These are phyloP conservation scores for Dorcus hopei DNA, from an alignment of 2,888 invertebrate genomes.

Conservation along the genomic window DNA sequence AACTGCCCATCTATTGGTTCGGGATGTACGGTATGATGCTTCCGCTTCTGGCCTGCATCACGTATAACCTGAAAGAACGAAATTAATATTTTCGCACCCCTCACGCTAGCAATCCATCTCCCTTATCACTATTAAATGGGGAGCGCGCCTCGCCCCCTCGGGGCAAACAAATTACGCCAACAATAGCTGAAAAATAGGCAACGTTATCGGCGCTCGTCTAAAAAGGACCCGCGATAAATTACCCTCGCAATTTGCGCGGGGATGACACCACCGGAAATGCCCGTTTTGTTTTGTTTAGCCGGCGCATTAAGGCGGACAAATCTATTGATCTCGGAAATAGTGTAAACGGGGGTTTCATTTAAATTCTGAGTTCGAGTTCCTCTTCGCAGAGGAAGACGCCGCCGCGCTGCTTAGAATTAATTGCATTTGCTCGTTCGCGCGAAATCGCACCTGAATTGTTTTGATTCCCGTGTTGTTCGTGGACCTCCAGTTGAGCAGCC, in stretches of 20 bases:
- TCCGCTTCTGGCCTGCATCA: conserved; percentile 67
- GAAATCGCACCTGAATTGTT: conserved; percentile 54
- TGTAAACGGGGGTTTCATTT: too few species aligned
- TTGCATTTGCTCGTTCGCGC: too few species aligned
- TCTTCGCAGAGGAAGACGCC: too few species aligned
- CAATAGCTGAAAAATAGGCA: conserved; percentile 10
- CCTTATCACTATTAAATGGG: too few species aligned
- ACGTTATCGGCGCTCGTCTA: conserved; percentile 7
- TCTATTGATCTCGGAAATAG: too few species aligned
- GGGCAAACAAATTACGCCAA: neutral
- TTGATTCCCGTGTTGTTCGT: conserved; percentile 59
- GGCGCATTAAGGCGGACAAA: neutral
- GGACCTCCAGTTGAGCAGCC: conserved; percentile 69
- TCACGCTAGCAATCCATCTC: neutral
- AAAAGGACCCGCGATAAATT: neutral
- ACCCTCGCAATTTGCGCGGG: neutral
- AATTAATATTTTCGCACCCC: neutral
- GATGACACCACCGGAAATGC: neutral
- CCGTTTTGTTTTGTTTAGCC: neutral
- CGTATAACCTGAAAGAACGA: conserved; percentile 58
- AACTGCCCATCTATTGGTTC: conserved; percentile 75
- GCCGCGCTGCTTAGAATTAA: too few species aligned
- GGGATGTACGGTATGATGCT: conserved; percentile 70
- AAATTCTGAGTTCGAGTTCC: too few species aligned
- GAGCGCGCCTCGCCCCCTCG: too few species aligned